These are phyloP conservation scores for Fregata magnificens DNA, from an alignment of 2,113 vertebrate species.

Conservation along the genomic window DNA sequence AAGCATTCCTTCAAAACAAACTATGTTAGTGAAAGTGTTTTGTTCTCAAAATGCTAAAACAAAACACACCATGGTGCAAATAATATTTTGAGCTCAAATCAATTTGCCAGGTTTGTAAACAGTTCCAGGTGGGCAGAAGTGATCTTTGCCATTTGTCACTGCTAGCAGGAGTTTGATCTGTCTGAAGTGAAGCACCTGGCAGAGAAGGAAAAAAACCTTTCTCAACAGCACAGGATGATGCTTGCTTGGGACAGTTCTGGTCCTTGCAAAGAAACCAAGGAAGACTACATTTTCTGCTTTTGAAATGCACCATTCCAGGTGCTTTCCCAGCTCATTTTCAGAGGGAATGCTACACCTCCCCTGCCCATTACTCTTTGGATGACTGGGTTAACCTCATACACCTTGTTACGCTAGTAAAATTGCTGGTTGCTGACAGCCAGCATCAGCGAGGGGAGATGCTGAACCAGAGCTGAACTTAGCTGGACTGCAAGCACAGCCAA, in stretches of 20 bases:
- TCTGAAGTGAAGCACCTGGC: neutral
- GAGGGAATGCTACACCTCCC: neutral
- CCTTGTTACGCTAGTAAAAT: neutral
- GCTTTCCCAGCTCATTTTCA: neutral
- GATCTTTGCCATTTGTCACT: neutral
- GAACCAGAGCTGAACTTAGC: neutral
- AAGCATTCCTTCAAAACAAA: neutral
- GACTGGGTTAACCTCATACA: neutral
- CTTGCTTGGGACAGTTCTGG: neutral
- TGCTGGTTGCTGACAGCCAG: neutral
- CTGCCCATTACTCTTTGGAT: neutral
- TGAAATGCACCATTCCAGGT: neutral
- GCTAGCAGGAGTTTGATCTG: neutral
- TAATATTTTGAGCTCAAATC: neutral
- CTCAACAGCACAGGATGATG: neutral
- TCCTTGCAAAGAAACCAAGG: neutral
- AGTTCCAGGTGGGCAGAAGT: neutral
- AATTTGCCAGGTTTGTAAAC: neutral
- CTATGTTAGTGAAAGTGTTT: neutral
- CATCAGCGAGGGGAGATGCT: neutral
- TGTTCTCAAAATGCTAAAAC: neutral
- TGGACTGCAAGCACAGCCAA: neutral
- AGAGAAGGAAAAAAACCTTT: neutral
- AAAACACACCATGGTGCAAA: neutral
- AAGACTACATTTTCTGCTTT: fast-evolving